These are phyloP conservation scores for Myotis myotis DNA, from an alignment of 2,797 vertebrate species.

Conservation along the genomic window DNA sequence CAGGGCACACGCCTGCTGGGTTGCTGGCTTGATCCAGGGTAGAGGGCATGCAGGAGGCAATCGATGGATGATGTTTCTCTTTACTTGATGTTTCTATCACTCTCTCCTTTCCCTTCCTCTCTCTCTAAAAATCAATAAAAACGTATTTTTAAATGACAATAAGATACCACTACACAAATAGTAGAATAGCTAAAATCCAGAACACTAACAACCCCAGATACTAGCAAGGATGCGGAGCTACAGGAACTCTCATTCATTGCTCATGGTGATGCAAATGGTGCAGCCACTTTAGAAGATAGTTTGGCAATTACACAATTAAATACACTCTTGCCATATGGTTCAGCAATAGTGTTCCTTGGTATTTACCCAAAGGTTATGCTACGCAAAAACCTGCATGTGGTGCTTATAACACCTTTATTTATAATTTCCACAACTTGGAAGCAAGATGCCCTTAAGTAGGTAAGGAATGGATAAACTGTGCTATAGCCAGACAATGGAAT, in stretches of 20 bases:
- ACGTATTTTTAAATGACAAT: too few species aligned
- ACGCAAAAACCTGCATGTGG: not conserved
- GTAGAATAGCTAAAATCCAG: not conserved
- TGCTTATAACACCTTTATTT: not conserved
- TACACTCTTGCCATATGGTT: not conserved
- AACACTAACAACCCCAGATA: not conserved
- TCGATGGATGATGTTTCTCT: too few species aligned
- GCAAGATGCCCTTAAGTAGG: not conserved
- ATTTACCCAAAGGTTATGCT: not conserved
- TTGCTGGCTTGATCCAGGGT: too few species aligned
- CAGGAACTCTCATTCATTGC: not conserved
- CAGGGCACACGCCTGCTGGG: too few species aligned
- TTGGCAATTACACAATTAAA: not conserved
- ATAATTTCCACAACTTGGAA: not conserved
- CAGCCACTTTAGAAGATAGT: not conserved
- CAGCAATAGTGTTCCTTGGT: not conserved
- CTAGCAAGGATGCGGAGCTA: not conserved
- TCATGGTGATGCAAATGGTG: not conserved
- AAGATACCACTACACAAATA: not conserved
- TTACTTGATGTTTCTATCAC: too few species aligned
- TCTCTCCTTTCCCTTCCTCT: too few species aligned
- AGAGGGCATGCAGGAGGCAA: too few species aligned
- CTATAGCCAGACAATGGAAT: not conserved
- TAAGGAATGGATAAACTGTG: not conserved
- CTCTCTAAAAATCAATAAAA: too few species aligned